Evolutionary conservation across 2,797 vertebrate genomes (phyloP), one percentile per base, ranked within the genome.

Genomic region (Fistularia tabacaria): DNA sequence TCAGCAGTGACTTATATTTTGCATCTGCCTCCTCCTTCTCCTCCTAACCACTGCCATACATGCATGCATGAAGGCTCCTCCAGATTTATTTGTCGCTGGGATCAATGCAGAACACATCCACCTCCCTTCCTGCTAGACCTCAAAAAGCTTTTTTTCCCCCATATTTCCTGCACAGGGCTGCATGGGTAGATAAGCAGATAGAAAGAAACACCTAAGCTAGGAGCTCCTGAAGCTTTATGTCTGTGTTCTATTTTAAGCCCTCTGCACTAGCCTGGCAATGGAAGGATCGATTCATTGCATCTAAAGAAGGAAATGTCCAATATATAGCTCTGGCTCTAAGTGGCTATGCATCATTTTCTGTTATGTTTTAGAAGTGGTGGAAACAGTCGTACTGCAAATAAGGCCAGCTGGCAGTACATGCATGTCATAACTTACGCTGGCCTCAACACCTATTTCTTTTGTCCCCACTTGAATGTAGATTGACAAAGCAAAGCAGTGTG

Each of bases 281-380:
- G 74, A 46, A 74, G 69, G 71, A 88, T 88, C 85, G 77, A 88
- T 88, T 81, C 80, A 79, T 80, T 74, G 85, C 82, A 83, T 88
- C 85, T 86, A 88, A 88, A 89, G 85, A 87, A 85, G 83, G 88
- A 87, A 87, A 76, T 73, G 78, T 85, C 71, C 77, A 70, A 79
- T 79, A 77, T 70, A 73, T 73, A 68, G 72, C 77, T 63, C 36
- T 10, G 41, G 58, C 79, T 71, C 69, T 80, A 79, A 87, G 82
- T 81, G 77, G 78, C 71, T 62, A 57, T 82, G 78, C 74, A 82
- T 87, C 71, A 80, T 79, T 84, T 72, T 74, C 62, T 70, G 68
- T 49, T 36, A 68, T 64, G 62, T 72, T 69, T 71, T 39, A 66
- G 62, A 62, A 69, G 72, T 39, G 0, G 11, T 39, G 62, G 68